Percentiles rank a stretch among this genome's conserved stretches.
These are phyloP conservation scores for Ceratosolen solmsi DNA, from an alignment of 1,140 invertebrate species.

Conservation along the genomic window DNA sequence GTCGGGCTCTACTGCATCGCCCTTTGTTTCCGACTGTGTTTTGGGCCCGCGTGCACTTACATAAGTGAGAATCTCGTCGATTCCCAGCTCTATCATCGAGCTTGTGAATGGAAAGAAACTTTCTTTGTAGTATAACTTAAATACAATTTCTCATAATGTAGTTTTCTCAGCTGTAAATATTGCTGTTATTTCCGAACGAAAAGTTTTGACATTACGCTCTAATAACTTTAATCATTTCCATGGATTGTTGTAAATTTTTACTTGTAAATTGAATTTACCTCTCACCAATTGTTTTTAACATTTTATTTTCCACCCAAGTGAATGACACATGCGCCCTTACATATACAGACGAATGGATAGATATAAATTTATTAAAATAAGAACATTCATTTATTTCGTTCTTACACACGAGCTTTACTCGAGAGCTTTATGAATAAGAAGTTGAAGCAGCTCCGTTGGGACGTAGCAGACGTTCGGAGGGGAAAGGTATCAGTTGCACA, in stretches of 20 bases:
- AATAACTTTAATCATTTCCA: neutral
- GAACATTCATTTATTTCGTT: neutral
- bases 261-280: neutral
- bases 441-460: too few species aligned
- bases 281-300: neutral
- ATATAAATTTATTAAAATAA: neutral
- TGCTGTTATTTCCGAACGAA: neutral
- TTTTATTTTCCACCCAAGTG: neutral
- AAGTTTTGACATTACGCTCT: neutral
- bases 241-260: neutral
- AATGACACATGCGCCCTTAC: too few species aligned
- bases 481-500: too few species aligned
- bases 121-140: conserved; percentile 31
- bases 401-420: too few species aligned
- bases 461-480: too few species aligned
- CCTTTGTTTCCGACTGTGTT: conserved; percentile 46
- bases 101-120: neutral
- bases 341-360: too few species aligned
- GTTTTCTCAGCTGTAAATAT: conserved; percentile 22
- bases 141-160: conserved; percentile 16
- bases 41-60: neutral
- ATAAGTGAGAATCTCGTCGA: conserved; percentile 25
- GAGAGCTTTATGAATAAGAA: too few species aligned
- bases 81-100: neutral
- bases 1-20: conserved; percentile 1